Evolutionary conservation across 2,113 vertebrate species (phyloP).

Genomic region (human (Homo sapiens)): GRCh38 chr3:169438001-169438500

Average conservation of each 20-base stretch:
- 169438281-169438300: background rate
- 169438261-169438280: background rate
- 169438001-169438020: slow-evolving; percentile 2
- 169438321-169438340: background rate
- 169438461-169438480: background rate
- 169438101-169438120: background rate
- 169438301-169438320: background rate
- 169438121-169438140: background rate
- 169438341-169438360: background rate
- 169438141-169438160: background rate
- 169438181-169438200: background rate
- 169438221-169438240: background rate
- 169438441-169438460: background rate
- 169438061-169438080: background rate
- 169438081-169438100: background rate
- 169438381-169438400: background rate
- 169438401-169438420: background rate
- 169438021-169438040: background rate
- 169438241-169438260: background rate
- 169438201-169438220: background rate
- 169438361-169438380: background rate
- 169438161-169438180: background rate
- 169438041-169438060: background rate
- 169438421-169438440: background rate
- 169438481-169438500: background rate